Evolutionary conservation across 37 sponge, comb jelly and placozoan genomes (phyloP).

Genomic region (Ianthella basta): DNA sequence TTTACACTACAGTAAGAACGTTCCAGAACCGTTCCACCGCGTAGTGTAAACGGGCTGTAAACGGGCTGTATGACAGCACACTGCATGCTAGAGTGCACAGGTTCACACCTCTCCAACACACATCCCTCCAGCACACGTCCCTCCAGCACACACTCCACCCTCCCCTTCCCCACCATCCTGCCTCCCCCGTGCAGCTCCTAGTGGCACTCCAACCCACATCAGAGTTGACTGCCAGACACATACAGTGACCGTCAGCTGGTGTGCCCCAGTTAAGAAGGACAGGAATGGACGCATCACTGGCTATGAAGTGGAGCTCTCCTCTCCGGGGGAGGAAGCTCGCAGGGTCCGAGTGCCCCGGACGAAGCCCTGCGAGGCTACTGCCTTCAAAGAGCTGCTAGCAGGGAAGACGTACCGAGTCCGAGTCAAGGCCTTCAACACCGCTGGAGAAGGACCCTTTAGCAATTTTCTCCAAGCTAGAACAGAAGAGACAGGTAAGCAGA

Average conservation of each 20-base stretch:
- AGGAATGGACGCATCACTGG: conserved; percentile 11
- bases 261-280: conserved; percentile 2
- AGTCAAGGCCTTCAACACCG: conserved; percentile 11
- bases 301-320: neutral
- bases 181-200: neutral
- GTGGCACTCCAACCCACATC: neutral
- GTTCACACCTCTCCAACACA: no score
- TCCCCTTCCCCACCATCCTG: no score
- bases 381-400: neutral
- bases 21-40: no score
- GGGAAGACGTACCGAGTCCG: conserved; percentile 9
- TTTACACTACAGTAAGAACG: no score
- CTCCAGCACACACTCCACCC: no score
- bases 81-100: no score
- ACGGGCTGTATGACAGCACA: no score
- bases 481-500: conserved; percentile 3
- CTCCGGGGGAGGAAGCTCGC: neutral
- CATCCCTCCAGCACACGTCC: no score
- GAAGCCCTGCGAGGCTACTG: neutral
- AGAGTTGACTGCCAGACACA: neutral
- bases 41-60: no score
- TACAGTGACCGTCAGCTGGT: neutral
- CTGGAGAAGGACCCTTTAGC: neutral
- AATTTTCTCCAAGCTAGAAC: neutral
- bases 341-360: neutral